Conservation (phyloP, 1,140 invertebrate genomes). For the Hyles euphorbiae region DNA sequence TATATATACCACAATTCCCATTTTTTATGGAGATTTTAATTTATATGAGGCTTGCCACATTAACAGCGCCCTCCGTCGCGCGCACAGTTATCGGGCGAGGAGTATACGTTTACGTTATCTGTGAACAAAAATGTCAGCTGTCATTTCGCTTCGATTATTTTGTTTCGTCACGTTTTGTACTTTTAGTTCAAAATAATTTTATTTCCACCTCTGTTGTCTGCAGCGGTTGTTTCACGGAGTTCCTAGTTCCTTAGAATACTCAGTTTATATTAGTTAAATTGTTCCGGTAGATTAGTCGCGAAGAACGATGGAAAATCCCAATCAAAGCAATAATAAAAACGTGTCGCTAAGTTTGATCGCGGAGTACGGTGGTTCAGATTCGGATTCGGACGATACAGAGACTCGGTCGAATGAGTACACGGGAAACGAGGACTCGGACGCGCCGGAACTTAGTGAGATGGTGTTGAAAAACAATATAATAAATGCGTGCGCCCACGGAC, state of each 20-base stretch:
- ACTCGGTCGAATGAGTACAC: slow-evolving; percentile 46
- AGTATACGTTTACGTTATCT: slow-evolving; percentile 2
- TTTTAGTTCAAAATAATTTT: slow-evolving; percentile 16
- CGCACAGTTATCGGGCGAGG: too few species aligned
- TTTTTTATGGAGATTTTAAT: too few species aligned
- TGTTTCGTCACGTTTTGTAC: slow-evolving; percentile 18
- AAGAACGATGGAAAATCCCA: slow-evolving; percentile 59
- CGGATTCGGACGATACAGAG: slow-evolving; percentile 58
- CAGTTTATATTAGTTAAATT: too few species aligned
- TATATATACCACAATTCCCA: too few species aligned
- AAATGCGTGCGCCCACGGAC: slow-evolving; percentile 68
- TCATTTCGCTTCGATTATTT: slow-evolving; percentile 17
- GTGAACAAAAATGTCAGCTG: slow-evolving; percentile 18
- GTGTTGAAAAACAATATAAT: slow-evolving; percentile 72
- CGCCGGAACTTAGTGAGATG: slow-evolving; percentile 64
- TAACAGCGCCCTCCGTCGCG: too few species aligned
- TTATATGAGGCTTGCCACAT: too few species aligned
- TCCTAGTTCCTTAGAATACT: too few species aligned
- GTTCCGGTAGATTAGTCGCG: too few species aligned
- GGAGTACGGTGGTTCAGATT: slow-evolving; percentile 61
- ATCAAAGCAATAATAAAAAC: slow-evolving; percentile 64
- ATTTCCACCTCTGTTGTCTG: too few species aligned
- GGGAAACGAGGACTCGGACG: slow-evolving; percentile 57
- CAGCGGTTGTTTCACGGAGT: too few species aligned
- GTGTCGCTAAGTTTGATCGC: slow-evolving; percentile 64